Base-by-base conservation (phyloP, 2,113 vertebrate genomes). In the Anser brachyrhynchus region DNA sequence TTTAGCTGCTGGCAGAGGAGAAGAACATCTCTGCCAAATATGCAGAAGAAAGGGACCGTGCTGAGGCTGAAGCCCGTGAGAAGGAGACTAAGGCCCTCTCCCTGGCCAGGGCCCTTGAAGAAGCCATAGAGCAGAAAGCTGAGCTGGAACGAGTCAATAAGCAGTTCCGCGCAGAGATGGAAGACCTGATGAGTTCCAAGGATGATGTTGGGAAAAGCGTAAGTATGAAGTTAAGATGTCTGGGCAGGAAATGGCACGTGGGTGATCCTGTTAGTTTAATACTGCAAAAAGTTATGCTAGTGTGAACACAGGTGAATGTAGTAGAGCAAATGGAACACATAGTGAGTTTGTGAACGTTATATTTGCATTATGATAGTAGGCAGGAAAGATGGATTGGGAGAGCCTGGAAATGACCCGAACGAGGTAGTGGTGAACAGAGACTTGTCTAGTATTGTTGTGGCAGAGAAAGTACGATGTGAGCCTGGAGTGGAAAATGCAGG, bases 181-280 rank as follows among this genome's bases (percentile, higher is more conserved):
- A 99, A 87, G 99, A 99, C 93, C 98, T 99, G 80, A 98, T 99
- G 85, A 99, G 99, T 89, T 99, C 99, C 4, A 99, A 99, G 98
- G 99, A 99, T 2, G 99, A 99, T 8, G 99, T 99, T 37, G 99
- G 99, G 95, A 99, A 99, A 97, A 99, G 97, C 1, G 99, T 99
- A 98, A 98, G 99, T 97, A 25, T 28, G 4, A 3, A 21, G 15
- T 66, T 14, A 2, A 58, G 51, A 1, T 9, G 16, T 29, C 21
- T 20, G 9, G 9, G 33, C 72, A 62, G 41, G 52, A 92, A 55
- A 20, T 16, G 29, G 39, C 61, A 35, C 43, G 5, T 18, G 22
- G 16, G 7, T 1, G 66, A 35, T 61, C 17, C 31, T 22, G 9
- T 70, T 71, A 69, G 49, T 78, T 76, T 33, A n/a, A 20, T 28